These are phyloP conservation scores for Cetoscarus ocellatus DNA, from an alignment of 2,797 vertebrate genomes.

Conservation along the genomic window DNA sequence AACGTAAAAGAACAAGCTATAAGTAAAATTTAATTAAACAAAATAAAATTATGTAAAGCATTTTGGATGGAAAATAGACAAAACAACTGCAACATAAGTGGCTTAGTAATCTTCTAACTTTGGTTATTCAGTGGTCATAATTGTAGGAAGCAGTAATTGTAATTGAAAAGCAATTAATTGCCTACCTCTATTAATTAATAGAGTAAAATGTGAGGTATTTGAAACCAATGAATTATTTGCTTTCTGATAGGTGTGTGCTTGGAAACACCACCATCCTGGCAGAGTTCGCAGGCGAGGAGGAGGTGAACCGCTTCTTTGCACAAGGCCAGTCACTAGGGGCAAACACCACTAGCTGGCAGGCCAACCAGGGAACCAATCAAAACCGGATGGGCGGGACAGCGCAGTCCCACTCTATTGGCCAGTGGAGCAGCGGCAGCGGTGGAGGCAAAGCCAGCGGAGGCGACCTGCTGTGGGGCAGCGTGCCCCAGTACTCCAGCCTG, in stretches of 20 bases:
- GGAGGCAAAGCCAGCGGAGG: slow-evolving; percentile 89
- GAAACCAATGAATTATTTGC: background rate
- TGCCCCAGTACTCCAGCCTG: slow-evolving; percentile 96
- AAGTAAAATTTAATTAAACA: no score
- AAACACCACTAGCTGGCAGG: slow-evolving; percentile 95
- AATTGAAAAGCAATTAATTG: no score
- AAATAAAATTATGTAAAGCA: no score
- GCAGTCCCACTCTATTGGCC: slow-evolving; percentile 89
- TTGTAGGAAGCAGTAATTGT: no score
- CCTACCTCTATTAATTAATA: no score
- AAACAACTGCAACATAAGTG: no score
- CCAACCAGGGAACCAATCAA: slow-evolving; percentile 90
- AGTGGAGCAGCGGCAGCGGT: slow-evolving; percentile 88
- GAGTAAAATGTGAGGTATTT: background rate
- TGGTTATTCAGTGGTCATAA: no score
- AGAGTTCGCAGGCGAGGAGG: slow-evolving; percentile 96
- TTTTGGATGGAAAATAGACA: no score
- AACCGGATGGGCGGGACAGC: slow-evolving; percentile 88
- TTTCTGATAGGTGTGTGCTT: slow-evolving; percentile 90
- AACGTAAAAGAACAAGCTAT: no score
- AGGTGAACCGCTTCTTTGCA: slow-evolving; percentile 97
- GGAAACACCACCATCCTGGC: slow-evolving; percentile 99
- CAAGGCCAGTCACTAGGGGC: slow-evolving; percentile 93
- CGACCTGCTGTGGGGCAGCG: slow-evolving; percentile 94
- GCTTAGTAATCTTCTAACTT: no score